A percentile compares a stretch with the other conserved stretches of the same genome.
These are phyloP conservation scores for Norana najaformis DNA, from an alignment of 2,888 invertebrate species.

Conservation along the genomic window DNA sequence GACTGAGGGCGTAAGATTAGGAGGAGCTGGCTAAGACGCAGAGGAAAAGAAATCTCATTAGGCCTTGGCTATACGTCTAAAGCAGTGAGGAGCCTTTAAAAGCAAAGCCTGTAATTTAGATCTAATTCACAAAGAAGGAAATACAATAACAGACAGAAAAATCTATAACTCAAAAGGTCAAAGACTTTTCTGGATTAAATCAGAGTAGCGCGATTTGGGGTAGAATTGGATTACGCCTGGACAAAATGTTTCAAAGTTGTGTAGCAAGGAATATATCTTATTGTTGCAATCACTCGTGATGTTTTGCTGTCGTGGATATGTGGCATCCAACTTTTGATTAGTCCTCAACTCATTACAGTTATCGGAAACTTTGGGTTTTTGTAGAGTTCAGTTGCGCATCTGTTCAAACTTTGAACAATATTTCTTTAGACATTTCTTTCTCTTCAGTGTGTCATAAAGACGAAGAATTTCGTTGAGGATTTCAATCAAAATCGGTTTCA, in stretches of 20 bases:
- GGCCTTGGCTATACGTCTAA: background rate
- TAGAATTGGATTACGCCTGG: background rate
- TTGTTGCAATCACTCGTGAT: background rate
- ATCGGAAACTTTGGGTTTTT: background rate
- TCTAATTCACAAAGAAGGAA: background rate
- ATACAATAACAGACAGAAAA: background rate
- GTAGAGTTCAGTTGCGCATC: background rate
- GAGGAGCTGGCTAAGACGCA: background rate
- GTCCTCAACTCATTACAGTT: background rate
- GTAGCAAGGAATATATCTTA: background rate
- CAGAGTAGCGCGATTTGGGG: background rate
- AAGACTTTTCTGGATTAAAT: background rate
- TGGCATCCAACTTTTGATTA: no score
- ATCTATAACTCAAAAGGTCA: background rate
- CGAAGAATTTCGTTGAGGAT: background rate
- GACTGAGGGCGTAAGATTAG: background rate
- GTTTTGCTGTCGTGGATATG: background rate
- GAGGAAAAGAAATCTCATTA: background rate
- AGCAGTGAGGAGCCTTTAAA: background rate
- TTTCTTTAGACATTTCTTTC: no score
- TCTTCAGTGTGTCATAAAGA: background rate
- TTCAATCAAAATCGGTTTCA: background rate
- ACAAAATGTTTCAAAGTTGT: background rate
- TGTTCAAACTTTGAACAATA: background rate
- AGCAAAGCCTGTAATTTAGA: background rate